phyloP scores from a whole-genome alignment of 2,113 vertebrate genomes.

The Polyodon spathula region DNA sequence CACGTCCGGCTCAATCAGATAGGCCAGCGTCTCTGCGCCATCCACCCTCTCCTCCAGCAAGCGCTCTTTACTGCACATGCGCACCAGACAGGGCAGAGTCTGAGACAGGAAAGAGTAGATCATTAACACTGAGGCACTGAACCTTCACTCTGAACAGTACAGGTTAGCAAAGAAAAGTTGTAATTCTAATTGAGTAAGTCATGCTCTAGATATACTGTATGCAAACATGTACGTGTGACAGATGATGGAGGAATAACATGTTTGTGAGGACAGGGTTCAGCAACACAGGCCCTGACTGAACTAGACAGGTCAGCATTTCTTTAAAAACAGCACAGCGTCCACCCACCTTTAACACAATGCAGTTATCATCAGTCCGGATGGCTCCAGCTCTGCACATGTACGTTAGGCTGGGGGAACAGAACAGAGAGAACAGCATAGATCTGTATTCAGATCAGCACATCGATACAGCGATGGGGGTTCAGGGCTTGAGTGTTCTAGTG shows the following conservation, averaged over 20 bases:
- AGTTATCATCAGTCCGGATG: constrained; percentile 82
- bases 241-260: too few species aligned
- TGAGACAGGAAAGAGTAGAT: constrained; percentile 31
- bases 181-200: too few species aligned
- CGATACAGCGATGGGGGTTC: too few species aligned
- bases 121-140: neutral
- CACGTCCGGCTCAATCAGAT: constrained; percentile 91
- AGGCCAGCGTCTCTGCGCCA: constrained; percentile 91
- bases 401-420: constrained; percentile 69
- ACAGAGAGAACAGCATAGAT: neutral
- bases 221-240: too few species aligned
- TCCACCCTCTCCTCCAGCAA: constrained; percentile 91
- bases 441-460: neutral
- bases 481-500: too few species aligned
- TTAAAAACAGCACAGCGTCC: neutral
- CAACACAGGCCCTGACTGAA: too few species aligned
- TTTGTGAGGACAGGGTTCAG: too few species aligned
- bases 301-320: too few species aligned
- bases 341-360: constrained; percentile 84
- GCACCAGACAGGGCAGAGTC: constrained; percentile 92
- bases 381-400: constrained; percentile 97
- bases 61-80: constrained; percentile 96
- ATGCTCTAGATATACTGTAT: too few species aligned
- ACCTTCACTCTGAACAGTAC: too few species aligned
- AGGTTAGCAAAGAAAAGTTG: too few species aligned